A percentile compares a stretch with the other conserved stretches of the same genome.
Conservation (phyloP, 2,888 invertebrate species). For the Mallateleia sp. region DNA sequence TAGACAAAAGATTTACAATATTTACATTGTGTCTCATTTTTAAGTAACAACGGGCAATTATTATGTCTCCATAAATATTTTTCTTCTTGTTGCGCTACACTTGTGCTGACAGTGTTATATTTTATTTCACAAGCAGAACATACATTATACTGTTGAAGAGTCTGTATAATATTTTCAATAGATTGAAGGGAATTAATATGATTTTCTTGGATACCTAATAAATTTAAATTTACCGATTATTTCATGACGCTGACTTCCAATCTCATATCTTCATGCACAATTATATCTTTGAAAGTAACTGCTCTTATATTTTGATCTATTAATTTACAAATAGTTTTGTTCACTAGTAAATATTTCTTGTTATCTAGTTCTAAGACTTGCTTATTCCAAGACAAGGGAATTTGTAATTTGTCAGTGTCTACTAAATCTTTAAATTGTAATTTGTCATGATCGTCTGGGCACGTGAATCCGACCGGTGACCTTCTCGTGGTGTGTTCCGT, state of each 20-base stretch:
- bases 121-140: not conserved
- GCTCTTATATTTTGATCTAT: not conserved
- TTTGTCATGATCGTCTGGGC: too few species aligned
- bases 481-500: too few species aligned
- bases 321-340: constrained; percentile 5
- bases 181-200: not conserved
- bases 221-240: not conserved
- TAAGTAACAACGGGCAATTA: not conserved
- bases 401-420: not conserved
- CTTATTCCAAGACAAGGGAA: not conserved
- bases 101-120: not conserved
- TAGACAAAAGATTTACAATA: not conserved
- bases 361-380: not conserved
- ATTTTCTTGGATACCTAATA: too few species aligned
- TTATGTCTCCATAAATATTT: not conserved
- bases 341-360: not conserved
- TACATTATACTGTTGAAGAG: not conserved
- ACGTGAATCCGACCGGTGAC: too few species aligned
- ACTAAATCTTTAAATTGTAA: constrained; percentile 6
- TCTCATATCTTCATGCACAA: not conserved
- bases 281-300: not conserved
- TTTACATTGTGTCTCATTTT: not conserved
- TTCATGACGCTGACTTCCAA: not conserved
- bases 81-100: not conserved
- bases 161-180: not conserved